Evolutionary conservation across 2,113 vertebrate genomes (phyloP).

Genomic region (Mormoops blainvillei): DNA sequence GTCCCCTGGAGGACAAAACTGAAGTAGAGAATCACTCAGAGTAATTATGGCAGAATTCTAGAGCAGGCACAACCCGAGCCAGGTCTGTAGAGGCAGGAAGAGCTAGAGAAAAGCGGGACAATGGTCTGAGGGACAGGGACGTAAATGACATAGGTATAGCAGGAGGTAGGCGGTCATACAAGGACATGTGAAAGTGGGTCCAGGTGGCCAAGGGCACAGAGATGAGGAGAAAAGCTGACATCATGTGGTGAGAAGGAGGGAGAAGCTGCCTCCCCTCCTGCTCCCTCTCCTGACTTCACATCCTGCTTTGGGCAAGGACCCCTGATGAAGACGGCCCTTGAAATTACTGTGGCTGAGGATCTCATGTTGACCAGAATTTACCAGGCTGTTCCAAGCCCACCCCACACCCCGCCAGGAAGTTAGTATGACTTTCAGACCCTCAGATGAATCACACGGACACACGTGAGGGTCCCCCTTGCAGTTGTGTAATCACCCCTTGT

Average conservation of each 20-base stretch:
- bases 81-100: rapidly evolving
- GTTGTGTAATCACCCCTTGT: neutral
- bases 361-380: neutral
- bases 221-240: neutral
- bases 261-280: neutral
- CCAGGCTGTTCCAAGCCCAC: neutral
- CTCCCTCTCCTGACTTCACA: neutral
- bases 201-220: neutral
- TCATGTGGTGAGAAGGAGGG: neutral
- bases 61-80: neutral
- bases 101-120: rapidly evolving
- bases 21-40: neutral
- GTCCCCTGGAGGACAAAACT: neutral
- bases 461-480: neutral
- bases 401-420: neutral
- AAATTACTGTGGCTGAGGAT: neutral
- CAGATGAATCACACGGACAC: neutral
- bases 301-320: neutral
- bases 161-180: neutral
- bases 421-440: neutral
- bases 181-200: neutral
- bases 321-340: neutral
- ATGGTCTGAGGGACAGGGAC: rapidly evolving
- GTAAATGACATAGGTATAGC: rapidly evolving
- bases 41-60: neutral